Evolutionary conservation across 1,140 invertebrate species (phyloP).

Genomic region (Papilio aristodemus): DNA sequence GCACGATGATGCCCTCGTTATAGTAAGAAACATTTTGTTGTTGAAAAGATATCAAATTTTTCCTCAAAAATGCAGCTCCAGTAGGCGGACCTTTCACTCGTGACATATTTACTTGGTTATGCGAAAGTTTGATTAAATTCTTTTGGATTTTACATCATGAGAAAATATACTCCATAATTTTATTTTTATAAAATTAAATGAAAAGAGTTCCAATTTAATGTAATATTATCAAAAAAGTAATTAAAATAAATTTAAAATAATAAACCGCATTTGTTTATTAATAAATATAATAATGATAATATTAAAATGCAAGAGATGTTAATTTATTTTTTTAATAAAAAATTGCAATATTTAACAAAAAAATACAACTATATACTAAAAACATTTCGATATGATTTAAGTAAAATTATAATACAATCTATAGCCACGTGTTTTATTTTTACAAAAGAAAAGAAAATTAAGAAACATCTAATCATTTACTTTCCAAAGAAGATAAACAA

Average conservation of each 20-base stretch:
- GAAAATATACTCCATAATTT: not conserved
- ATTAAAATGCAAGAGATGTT: too few species aligned
- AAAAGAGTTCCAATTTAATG: too few species aligned
- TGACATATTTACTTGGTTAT: conserved; percentile 3
- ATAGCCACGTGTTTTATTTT: not conserved
- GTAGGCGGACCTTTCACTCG: conserved; percentile 12
- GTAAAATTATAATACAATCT: not conserved
- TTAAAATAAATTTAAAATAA: too few species aligned
- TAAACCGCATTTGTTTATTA: too few species aligned
- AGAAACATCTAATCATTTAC: not conserved
- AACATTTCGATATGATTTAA: too few species aligned
- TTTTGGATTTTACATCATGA: conserved; percentile 1
- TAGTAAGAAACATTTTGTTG: not conserved
- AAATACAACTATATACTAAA: too few species aligned
- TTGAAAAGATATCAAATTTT: conserved; percentile 14
- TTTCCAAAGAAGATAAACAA: conserved; percentile 22
- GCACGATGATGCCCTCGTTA: not conserved
- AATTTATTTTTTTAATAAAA: too few species aligned
- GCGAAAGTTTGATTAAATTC: conserved; percentile 9
- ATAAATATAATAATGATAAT: too few species aligned
- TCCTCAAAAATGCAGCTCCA: conserved; percentile 5
- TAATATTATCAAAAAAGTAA: too few species aligned
- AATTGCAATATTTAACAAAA: too few species aligned
- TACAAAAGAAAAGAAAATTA: not conserved
- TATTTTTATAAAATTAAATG: not conserved